Conservation (phyloP, 2,113 vertebrate genomes). For the Anoplopoma fimbria region DNA sequence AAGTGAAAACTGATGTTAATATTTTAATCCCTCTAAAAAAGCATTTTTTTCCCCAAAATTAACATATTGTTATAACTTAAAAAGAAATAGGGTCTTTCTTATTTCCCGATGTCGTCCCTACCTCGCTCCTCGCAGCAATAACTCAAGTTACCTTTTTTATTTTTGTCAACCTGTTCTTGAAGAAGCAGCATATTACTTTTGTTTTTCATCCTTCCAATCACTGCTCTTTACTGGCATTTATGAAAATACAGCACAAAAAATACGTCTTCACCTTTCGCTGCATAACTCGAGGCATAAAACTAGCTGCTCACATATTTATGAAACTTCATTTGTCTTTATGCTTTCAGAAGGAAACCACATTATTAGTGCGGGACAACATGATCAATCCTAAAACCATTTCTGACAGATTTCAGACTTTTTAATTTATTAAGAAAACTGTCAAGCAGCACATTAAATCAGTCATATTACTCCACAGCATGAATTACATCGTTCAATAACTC, state of each 20-base stretch:
- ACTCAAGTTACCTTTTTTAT: not conserved
- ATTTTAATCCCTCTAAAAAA: too few relatives aligned
- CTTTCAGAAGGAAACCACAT: not conserved
- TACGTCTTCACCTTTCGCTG: not conserved
- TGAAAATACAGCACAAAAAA: too few relatives aligned
- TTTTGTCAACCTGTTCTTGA: not conserved
- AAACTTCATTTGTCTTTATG: not conserved
- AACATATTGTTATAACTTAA: too few relatives aligned
- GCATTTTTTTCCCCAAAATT: too few relatives aligned
- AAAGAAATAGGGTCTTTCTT: too few relatives aligned
- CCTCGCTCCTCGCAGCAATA: too few relatives aligned
- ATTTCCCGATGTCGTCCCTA: too few relatives aligned
- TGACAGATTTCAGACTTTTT: constrained; percentile 1
- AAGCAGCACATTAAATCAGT: not conserved
- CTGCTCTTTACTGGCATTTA: too few relatives aligned
- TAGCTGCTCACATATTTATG: not conserved
- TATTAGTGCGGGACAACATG: not conserved
- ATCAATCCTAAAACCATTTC: not conserved
- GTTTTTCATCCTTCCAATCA: too few relatives aligned
- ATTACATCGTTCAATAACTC: not conserved
- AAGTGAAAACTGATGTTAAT: too few relatives aligned
- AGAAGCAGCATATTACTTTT: not conserved
- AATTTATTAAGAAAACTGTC: not conserved
- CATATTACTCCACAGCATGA: not conserved
- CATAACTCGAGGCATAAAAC: not conserved